A percentile compares a stretch with the other conserved stretches of the same genome.
phyloP scores from a whole-genome alignment of 2,888 invertebrate genomes.

The Meloe dianella region DNA sequence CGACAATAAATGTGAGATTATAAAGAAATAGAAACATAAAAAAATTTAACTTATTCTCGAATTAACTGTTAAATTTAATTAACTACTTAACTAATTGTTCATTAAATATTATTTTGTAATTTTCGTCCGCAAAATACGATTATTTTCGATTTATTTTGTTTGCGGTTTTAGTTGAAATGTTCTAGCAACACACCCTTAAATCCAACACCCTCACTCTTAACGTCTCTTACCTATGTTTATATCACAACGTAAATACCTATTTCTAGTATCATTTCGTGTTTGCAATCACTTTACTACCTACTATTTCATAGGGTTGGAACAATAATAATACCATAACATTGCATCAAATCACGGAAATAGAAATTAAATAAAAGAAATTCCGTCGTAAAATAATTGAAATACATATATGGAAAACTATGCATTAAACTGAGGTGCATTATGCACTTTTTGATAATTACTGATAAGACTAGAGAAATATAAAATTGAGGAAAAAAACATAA shows the following conservation, averaged over 20 bases:
- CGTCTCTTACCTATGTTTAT: not conserved
- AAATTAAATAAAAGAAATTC: conserved; percentile 19
- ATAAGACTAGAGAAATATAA: not conserved
- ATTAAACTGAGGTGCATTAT: not conserved
- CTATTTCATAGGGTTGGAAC: conserved; percentile 20
- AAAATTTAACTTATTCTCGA: not conserved
- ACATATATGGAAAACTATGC: not conserved
- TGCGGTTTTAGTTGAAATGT: conserved; percentile 6
- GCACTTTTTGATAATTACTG: not conserved
- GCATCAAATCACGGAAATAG: conserved; percentile 21
- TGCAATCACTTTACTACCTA: conserved; percentile 20
- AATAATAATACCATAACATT: conserved; percentile 11
- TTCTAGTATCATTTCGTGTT: conserved; percentile 21
- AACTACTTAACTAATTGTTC: not conserved
- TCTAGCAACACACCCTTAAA: conserved; percentile 1
- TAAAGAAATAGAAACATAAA: not conserved
- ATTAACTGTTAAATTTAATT: not conserved
- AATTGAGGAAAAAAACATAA: too few relatives aligned
- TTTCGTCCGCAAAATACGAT: not conserved
- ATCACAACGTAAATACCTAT: conserved; percentile 10
- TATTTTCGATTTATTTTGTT: not conserved
- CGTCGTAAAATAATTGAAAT: not conserved
- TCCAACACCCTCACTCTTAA: not conserved
- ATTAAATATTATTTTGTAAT: not conserved
- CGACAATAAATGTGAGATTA: not conserved